Evolutionary conservation across 2,888 invertebrate genomes (phyloP).

Genomic region (Nineta flava): DNA sequence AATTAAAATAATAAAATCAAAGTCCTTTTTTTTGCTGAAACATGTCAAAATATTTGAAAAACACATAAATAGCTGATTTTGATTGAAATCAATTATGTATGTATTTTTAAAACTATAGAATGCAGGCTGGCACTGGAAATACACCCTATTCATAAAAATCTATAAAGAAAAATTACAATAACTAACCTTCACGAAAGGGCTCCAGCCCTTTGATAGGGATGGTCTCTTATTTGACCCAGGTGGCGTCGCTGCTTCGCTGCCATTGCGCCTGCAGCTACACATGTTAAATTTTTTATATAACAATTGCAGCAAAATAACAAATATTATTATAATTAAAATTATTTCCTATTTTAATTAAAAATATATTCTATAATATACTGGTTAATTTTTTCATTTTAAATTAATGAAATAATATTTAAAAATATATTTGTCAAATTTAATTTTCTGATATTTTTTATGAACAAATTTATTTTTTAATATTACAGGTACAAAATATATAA

Average conservation of each 20-base stretch:
- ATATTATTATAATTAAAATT: constrained; percentile 10
- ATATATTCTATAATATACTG: constrained; percentile 1
- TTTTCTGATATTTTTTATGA: neutral
- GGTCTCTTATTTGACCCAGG: constrained; percentile 82
- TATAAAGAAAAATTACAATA: constrained; percentile 11
- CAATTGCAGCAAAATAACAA: constrained; percentile 12
- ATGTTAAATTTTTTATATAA: constrained; percentile 32
- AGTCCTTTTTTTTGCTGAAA: constrained; percentile 16
- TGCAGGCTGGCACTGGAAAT: neutral
- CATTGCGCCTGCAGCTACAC: constrained; percentile 68
- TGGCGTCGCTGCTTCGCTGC: constrained; percentile 69
- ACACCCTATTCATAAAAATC: neutral
- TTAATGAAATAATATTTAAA: neutral
- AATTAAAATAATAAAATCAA: constrained; percentile 22
- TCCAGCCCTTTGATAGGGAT: constrained; percentile 95
- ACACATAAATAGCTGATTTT: constrained; percentile 3
- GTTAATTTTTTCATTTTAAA: neutral
- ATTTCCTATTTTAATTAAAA: neutral
- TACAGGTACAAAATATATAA: neutral
- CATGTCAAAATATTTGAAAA: constrained; percentile 24
- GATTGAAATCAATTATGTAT: neutral
- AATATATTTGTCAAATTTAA: neutral
- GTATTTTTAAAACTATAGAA: neutral
- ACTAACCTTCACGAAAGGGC: constrained; percentile 49
- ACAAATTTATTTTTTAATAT: neutral